A percentile compares a stretch with the other conserved stretches of the same genome.
Conservation (phyloP, 2,113 vertebrate genomes). For the Malurus elegans region DNA sequence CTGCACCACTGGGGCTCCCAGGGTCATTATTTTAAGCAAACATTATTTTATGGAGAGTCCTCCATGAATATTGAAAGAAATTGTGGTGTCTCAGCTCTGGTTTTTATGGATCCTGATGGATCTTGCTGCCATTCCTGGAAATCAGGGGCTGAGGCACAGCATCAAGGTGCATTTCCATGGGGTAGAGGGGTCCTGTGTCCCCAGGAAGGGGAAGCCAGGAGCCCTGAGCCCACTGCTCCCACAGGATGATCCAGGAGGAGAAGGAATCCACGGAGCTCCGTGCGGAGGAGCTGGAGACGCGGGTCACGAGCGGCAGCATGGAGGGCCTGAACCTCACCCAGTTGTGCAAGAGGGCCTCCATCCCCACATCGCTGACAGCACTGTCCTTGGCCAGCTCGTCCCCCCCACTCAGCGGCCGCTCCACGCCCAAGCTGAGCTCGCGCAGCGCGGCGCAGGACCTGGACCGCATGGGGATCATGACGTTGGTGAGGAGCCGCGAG, state of each 20-base stretch:
- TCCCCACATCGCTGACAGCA: slow-evolving; percentile 91
- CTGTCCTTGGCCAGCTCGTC: slow-evolving; percentile 90
- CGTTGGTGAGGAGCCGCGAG: slow-evolving; percentile 79
- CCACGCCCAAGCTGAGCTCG: slow-evolving; percentile 86
- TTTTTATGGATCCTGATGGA: neutral
- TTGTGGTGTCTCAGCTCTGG: neutral
- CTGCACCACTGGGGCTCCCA: neutral
- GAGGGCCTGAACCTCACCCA: slow-evolving; percentile 90
- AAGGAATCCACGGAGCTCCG: slow-evolving; percentile 92
- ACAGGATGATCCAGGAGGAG: slow-evolving; percentile 97
- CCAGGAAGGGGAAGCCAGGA: neutral
- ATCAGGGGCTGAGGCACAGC: fast-evolving
- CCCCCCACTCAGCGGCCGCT: slow-evolving; percentile 86
- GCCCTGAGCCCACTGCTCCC: neutral
- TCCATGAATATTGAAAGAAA: neutral
- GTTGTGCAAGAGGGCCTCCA: slow-evolving; percentile 84
- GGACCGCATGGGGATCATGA: slow-evolving; percentile 91
- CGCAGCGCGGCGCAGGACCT: slow-evolving; percentile 90
- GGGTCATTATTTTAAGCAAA: neutral
- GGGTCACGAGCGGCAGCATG: slow-evolving; percentile 92
- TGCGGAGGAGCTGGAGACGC: slow-evolving; percentile 89
- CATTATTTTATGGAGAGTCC: neutral
- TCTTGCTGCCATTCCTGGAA: neutral
- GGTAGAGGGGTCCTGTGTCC: neutral
- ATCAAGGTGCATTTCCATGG: neutral